A percentile compares a stretch with the other conserved stretches of the same genome.
These are phyloP conservation scores for Urocitellus parryii DNA, from an alignment of 2,113 vertebrate species.

Conservation along the genomic window DNA sequence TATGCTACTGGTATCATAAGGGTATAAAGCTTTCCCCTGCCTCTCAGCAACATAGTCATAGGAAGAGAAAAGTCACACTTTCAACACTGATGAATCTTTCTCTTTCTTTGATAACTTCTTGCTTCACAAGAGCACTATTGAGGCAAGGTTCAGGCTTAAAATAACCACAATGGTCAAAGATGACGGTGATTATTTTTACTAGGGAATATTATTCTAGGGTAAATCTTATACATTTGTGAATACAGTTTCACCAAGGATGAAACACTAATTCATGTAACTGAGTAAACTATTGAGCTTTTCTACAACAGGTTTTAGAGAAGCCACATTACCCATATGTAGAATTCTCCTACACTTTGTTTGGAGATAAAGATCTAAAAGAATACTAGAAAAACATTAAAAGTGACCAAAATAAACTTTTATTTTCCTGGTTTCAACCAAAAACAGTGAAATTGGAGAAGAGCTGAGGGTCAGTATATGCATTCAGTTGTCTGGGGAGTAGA, in stretches of 20 bases:
- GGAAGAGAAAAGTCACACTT: background rate
- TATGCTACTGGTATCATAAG: background rate
- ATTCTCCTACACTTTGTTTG: conserved; percentile 31
- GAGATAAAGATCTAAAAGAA: conserved; percentile 63
- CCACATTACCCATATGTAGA: background rate
- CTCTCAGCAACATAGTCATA: background rate
- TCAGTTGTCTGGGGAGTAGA: conserved; percentile 64
- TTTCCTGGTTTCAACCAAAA: conserved; percentile 20
- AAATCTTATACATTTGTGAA: background rate
- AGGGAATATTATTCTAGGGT: background rate
- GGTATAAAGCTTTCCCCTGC: background rate
- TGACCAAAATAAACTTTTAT: conserved; percentile 10
- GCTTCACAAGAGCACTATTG: background rate
- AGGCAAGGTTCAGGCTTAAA: background rate
- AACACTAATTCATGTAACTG: background rate
- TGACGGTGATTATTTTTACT: background rate
- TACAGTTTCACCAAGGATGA: conserved; percentile 8
- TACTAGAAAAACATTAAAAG: conserved; percentile 29
- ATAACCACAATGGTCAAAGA: background rate
- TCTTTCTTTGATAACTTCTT: background rate
- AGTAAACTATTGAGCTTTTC: background rate
- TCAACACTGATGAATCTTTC: background rate
- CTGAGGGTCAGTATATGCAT: conserved; percentile 15
- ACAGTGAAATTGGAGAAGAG: conserved; percentile 42
- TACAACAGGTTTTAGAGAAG: background rate